A percentile compares a stretch with the other conserved stretches of the same genome.
Evolutionary conservation across 2,888 invertebrate genomes (phyloP).

Genomic region (Macrophya alboannulata): DNA sequence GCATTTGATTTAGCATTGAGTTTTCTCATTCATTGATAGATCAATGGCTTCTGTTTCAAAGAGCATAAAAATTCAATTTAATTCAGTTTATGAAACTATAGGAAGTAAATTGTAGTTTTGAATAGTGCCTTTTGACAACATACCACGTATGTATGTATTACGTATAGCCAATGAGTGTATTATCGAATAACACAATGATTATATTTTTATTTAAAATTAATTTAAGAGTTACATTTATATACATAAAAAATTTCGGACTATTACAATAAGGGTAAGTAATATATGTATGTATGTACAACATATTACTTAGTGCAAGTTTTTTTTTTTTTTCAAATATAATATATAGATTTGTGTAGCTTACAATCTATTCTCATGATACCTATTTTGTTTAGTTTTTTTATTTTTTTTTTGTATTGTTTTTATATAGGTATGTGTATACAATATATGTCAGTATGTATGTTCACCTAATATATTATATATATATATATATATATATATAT

Average conservation of each 20-base stretch:
- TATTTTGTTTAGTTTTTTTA: slow-evolving; percentile 64
- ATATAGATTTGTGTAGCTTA: slow-evolving; percentile 66
- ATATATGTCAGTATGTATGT: slow-evolving; percentile 58
- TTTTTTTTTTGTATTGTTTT: not conserved
- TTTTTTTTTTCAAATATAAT: slow-evolving; percentile 70
- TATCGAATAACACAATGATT: slow-evolving; percentile 77
- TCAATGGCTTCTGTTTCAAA: not conserved
- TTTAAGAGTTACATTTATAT: slow-evolving; percentile 79
- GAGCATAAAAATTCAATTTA: not conserved
- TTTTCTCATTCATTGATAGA: not conserved
- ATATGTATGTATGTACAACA: slow-evolving; percentile 63
- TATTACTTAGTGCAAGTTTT: slow-evolving; percentile 72
- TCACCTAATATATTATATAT: slow-evolving; percentile 72
- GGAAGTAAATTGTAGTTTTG: not conserved
- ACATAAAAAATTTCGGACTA: slow-evolving; percentile 79
- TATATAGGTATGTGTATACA: slow-evolving; percentile 53
- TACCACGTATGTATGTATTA: not conserved
- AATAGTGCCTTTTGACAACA: not conserved
- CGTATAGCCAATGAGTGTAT: slow-evolving; percentile 19
- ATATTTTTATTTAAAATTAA: slow-evolving; percentile 79
- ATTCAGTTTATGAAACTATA: not conserved
- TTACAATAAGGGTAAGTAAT: slow-evolving; percentile 71
- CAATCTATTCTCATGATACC: slow-evolving; percentile 61
- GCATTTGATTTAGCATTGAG: not conserved
- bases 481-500: too few species aligned